Base-by-base conservation (phyloP, 2,797 vertebrate species). In the Lithobates sylvaticus region DNA sequence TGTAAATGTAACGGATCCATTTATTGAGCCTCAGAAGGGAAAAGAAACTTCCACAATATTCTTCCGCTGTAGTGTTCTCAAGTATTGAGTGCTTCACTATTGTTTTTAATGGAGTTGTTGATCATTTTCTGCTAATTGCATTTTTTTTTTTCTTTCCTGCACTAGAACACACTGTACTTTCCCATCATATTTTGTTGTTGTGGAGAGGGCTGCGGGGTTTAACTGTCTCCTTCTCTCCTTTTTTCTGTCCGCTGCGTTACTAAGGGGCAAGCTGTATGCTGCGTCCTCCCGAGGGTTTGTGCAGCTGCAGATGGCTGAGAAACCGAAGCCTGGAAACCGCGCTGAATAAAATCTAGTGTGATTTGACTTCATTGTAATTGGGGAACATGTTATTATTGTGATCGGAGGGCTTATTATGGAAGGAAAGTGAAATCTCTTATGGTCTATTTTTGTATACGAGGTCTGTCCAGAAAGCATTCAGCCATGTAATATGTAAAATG, bases 161-260 rank as follows among this genome's bases (percentile, higher is more conserved):
- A 0, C 58, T 47, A 21, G 82, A 54, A 83, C 81, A 50, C 26
- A n/a, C 29, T 84, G 73, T 84, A n/a, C 74, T 76, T 21, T 73
- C 70, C 34, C n/a, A 67, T 83, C 67, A 69, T 68, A 3, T 27
- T 27, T 29, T 68, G 4, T 39, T 44, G n/a, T 36, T 61, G 54
- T 16, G 21, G 23, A 65, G 34, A 65, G 58, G 50, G 12, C 36
- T 36, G 36, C 13, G 13, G 76, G 27, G 75, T 65, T 39, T 78
- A 78, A 78, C 76, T 21, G 16, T 34, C 23, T 68, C 15, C 3
- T 67, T 36, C n/a, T n/a, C 32, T 32, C 2, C 32, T 32, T 32
- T 32, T 32, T 32, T 32, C 64, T 27, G 64, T 26, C 36, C 15
- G 5, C 36, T 3, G 26, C 27, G 15, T 50, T 29, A 50, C 12